phyloP scores from a whole-genome alignment of 2,113 vertebrate genomes.

The Apistogramma diplotaenia region DNA sequence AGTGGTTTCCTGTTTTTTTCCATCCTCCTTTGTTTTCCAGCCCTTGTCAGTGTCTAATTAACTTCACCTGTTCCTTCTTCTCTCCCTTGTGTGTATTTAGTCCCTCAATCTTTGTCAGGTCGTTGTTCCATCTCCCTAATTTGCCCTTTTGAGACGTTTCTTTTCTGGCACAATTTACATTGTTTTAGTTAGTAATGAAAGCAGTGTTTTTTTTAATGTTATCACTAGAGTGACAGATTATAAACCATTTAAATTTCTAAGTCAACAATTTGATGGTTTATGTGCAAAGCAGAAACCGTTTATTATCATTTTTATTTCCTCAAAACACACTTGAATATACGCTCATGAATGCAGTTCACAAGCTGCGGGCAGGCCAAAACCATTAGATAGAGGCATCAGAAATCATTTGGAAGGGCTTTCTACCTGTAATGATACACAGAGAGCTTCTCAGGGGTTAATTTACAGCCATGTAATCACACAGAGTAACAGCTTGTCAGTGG shows the following conservation, averaged over 20 bases:
- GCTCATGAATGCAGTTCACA: neutral
- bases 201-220: neutral
- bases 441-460: constrained; percentile 36
- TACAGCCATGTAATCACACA: constrained; percentile 40
- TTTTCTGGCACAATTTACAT: no score
- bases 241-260: neutral
- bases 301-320: neutral
- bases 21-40: neutral
- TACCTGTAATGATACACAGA: constrained; percentile 8
- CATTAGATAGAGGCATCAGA: neutral
- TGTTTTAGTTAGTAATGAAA: no score
- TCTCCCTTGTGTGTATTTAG: no score
- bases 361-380: neutral
- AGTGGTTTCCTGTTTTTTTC: neutral
- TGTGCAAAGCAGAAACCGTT: neutral
- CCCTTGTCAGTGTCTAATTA: neutral
- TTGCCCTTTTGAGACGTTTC: no score
- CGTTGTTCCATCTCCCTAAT: no score
- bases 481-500: constrained; percentile 56
- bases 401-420: neutral
- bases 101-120: no score
- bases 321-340: neutral
- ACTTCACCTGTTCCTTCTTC: neutral
- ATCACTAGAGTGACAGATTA: neutral
- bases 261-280: neutral